Base-by-base conservation (phyloP, 2,797 vertebrate species). In the Benthosema pterotum region DNA sequence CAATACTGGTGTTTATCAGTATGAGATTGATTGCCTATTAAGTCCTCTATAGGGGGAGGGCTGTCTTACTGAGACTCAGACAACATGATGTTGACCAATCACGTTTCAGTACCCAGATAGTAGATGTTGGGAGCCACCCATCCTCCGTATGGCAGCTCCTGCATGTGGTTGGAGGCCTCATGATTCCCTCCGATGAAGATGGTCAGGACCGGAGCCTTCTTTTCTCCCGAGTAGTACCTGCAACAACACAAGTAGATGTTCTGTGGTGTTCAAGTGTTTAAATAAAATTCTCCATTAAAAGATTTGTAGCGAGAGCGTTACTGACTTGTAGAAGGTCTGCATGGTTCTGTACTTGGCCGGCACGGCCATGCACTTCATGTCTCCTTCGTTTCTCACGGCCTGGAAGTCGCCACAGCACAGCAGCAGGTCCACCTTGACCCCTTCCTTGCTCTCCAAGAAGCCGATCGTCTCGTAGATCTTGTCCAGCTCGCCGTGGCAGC, bases 121-220 rank as follows among this genome's bases (percentile, higher is more conserved):
- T 97, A 99, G 82, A 99, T 99, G 84, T 99, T 99, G 51, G 97
- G 97, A 0, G 97, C 98, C 60, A 97, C 98, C 97, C 97, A 97
- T 63, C 97, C 97, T 53, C 97, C 97, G 18, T 98, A 99, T 0
- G 96, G 94, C 57, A 99, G 92, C 80, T 99, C 97, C 82, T 99
- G 97, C 65, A 99, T 84, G 80, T 99, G 93, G 75, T 99, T 99
- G 47, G 97, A 98, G 1, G 97, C 97, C 82, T 99, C 97, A 0
- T 99, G 97, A 84, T 99, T 99, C 54, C 97, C 97, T 4, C 97
- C 97, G 42, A 99, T 96, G 78, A 99, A 99, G 69, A 99, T 87
- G 1, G 97, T 99, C 58, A 99, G 89, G 50, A 99, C 75, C 0
- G 97, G 96, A n/a, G 96, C 97, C 68, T 92, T 94, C 82, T 96